These are phyloP conservation scores for Planococcus citri DNA, from an alignment of 1,140 invertebrate genomes.

Conservation along the genomic window DNA sequence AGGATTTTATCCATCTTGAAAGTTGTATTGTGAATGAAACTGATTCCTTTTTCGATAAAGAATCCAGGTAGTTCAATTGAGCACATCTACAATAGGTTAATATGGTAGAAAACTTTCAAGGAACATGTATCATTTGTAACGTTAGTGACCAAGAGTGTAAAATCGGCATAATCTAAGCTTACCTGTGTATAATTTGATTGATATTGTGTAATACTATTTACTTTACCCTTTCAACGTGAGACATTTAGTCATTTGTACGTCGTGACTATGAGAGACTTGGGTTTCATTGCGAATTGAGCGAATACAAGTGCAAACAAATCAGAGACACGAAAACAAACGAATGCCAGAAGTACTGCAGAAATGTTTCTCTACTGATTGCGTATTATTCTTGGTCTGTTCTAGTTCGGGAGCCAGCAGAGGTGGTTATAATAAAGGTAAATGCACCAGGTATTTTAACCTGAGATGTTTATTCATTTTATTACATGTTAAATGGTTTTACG, in stretches of 20 bases:
- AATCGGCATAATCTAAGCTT: background rate
- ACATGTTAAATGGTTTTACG: conserved; percentile 16
- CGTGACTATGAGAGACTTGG: background rate
- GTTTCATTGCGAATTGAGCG: background rate
- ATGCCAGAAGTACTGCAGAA: background rate
- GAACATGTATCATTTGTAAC: no score
- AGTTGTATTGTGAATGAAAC: no score
- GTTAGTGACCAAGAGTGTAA: background rate
- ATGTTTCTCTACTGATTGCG: conserved; percentile 16
- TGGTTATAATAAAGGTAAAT: conserved; percentile 29
- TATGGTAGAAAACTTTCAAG: no score
- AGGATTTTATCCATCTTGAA: no score
- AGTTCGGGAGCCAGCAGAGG: conserved; percentile 26
- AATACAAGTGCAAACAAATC: no score
- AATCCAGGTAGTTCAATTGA: no score
- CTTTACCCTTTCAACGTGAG: background rate
- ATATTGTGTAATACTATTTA: background rate
- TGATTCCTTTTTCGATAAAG: no score
- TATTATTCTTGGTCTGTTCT: conserved; percentile 26
- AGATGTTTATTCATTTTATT: conserved; percentile 25
- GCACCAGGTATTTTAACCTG: conserved; percentile 21
- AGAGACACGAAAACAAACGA: background rate
- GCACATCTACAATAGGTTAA: no score
- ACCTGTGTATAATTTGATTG: background rate
- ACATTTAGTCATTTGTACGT: background rate